Conservation (phyloP, 2,797 vertebrate species). For the Anisognathus igniventris region DNA sequence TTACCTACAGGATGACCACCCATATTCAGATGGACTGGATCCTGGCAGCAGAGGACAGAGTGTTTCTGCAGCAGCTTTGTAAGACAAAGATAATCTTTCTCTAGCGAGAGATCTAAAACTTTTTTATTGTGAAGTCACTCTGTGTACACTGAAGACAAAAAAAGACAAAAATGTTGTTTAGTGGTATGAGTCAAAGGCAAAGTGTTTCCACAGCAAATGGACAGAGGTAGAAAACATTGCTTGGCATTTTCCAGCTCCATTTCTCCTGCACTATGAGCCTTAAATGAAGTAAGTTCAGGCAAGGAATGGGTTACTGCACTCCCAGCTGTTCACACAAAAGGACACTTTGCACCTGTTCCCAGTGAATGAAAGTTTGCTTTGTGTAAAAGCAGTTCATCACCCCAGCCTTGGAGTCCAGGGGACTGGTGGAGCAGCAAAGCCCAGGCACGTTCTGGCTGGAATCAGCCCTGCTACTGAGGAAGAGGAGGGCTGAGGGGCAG, state of each 20-base stretch:
- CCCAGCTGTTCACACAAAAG: conserved; percentile 33
- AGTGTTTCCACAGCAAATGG: neutral
- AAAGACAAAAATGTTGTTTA: neutral
- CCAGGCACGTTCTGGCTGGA: neutral
- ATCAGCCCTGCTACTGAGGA: rapidly evolving
- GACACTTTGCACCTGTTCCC: conserved; percentile 31
- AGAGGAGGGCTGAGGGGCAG: neutral
- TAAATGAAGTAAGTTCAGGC: neutral
- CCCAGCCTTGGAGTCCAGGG: neutral
- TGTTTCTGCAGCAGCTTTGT: neutral
- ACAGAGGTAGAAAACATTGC: neutral
- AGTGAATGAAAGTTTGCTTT: conserved; percentile 40
- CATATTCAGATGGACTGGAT: neutral
- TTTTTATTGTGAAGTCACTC: neutral
- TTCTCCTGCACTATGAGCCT: neutral
- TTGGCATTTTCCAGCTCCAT: neutral
- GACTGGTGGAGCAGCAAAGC: neutral
- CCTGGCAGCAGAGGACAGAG: neutral
- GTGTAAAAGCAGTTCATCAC: conserved; percentile 28
- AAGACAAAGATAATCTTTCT: neutral
- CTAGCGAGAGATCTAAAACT: neutral
- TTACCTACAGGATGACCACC: neutral
- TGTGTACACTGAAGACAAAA: neutral
- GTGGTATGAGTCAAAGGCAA: neutral
- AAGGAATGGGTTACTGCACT: neutral